Evolutionary conservation across 2,113 vertebrate genomes (phyloP).

Genomic region (Tychaedon coryphoeus): DNA sequence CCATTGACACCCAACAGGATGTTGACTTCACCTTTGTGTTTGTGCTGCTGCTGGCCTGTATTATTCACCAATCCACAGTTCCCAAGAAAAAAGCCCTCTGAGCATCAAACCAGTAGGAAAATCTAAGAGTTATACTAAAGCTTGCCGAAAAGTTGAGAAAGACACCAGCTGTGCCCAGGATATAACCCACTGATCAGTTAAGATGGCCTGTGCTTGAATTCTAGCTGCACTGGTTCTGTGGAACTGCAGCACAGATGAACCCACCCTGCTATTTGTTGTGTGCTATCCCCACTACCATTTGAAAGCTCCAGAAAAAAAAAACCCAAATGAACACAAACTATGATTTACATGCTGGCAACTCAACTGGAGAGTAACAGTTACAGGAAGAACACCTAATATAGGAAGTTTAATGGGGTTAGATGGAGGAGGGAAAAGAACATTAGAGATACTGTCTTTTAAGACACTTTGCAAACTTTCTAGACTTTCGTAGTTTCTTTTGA

Average conservation of each 20-base stretch:
- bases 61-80: background rate
- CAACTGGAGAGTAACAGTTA: background rate
- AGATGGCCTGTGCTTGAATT: background rate
- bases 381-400: background rate
- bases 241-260: background rate
- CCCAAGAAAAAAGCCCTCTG: background rate
- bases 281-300: background rate
- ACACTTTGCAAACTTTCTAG: background rate
- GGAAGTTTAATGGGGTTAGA: background rate
- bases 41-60: background rate
- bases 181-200: background rate
- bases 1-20: background rate
- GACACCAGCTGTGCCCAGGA: background rate
- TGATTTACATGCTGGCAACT: background rate
- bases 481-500: background rate
- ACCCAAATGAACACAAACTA: background rate
- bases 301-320: background rate
- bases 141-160: background rate
- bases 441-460: background rate
- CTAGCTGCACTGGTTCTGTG: background rate
- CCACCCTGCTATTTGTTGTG: background rate
- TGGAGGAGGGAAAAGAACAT: background rate
- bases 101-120: background rate
- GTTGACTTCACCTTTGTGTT: background rate
- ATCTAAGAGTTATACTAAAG: background rate